Evolutionary conservation across 2,797 vertebrate species (phyloP), one percentile per base, ranked within the genome.

Genomic region (Rhodeus uyekii): DNA sequence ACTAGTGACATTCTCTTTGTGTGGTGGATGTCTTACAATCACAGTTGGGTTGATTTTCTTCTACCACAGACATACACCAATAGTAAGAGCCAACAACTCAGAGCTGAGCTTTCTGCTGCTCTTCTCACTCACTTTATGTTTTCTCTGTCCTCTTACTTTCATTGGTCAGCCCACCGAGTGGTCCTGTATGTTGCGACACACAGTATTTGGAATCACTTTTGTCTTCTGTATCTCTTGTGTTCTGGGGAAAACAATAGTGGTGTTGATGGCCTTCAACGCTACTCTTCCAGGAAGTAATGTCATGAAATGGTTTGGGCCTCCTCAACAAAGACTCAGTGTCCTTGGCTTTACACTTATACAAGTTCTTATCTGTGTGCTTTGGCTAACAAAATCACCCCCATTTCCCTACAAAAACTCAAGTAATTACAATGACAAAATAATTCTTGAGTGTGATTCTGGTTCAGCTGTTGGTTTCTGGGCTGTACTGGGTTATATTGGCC

Each of bases 141-240:
- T 94, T 86, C 87, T 95, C 82, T 95, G 94, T 58, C 94, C 94
- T 42, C 90, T 94, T 77, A 94, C 93, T 67, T 95, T 94, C 88
- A 94, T 95, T 3, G 89, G 91, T 2, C 90, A 69, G 60, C 94
- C 94, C 78, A 92, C 94, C 50, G 86, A 93, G 39, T 94, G 93
- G 94, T 95, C 94, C 89, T 95, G 94, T 86, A 94, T 94, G 94
- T 88, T 95, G 81, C 85, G 94, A 10, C 94, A 95, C 90, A 93
- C 93, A 14, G 91, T 92, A 0, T 94, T 95, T 18, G 93, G 94
- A 39, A 93, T 94, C 85, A 93, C 92, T 16, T 94, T 94, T 80
- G 93, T 94, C 53, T 92, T 95, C 75, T 94, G 92, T 7, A 92
- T 94, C 64, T 94, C 94, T 18, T 95, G 94, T 87, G 77, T 95